Evolutionary conservation across 2,113 vertebrate species (phyloP), one percentile per base, ranked within the genome.

Genomic region (Phalacrocorax pelagicus): DNA sequence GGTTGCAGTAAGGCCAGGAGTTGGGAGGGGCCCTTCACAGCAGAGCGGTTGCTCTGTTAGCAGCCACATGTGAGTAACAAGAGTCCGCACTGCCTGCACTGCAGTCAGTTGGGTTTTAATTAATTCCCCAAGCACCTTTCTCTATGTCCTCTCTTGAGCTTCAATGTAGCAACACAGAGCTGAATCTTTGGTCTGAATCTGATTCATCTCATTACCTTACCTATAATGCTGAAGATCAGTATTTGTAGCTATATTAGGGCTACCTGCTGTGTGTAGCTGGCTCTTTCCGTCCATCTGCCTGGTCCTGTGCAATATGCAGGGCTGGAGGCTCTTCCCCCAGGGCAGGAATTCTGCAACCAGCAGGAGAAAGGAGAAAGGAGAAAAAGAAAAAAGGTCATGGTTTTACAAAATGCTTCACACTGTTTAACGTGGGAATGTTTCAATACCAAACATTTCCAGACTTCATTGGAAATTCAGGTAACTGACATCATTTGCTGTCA

Each of bases 231-330:
- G 49, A 34, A 51, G 49, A 86, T 17, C 21, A 27, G 61, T n/a
- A 9, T 20, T 24, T 51, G 29, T 46, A 20, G 63, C 29, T 67
- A 23, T 30, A 4, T 40, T 30, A 24, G 32, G 70, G 30, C 55
- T 84, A 0, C 77, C 42, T 67, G 52, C n/a, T 67, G 36, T 49
- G 36, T 9, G 0, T 4, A 27, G 23, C 46, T 26, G 8, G 46
- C 17, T 30, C 21, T 32, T 30, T 40, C 23, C 14, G 12, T 9
- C 57, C 0, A 0, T 67, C 52, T 2, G 1, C 69, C 29, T 10
- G 8, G 2, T 30, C 26, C 34, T 66, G 16, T 23, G 34, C n/a
- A 15, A 11, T 23, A 12, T 23, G 57, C 15, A 26, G 74, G 47
- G 44, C 5, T 38, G 69, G 38, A 36, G 46, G 12, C 10, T 42